Percentiles rank a stretch among this genome's conserved stretches.
Evolutionary conservation across 1,140 invertebrate genomes (phyloP).

Genomic region (Nebria ingens): DNA sequence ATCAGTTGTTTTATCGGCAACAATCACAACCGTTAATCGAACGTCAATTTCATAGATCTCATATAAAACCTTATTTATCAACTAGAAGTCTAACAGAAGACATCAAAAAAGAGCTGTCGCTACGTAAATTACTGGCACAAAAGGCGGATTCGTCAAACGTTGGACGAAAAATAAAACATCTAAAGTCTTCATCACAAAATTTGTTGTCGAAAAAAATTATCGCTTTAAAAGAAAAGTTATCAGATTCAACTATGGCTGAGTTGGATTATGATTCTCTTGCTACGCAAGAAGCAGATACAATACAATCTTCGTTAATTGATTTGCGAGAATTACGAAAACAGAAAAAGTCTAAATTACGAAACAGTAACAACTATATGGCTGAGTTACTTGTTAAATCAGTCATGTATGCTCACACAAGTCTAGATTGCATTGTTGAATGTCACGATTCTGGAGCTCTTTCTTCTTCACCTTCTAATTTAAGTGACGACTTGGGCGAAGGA

Average conservation of each 20-base stretch:
- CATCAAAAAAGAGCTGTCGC: not conserved
- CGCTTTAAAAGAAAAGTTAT: slow-evolving; percentile 34
- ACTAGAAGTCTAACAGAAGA: not conserved
- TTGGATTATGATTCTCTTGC: slow-evolving; percentile 14
- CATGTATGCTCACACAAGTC: slow-evolving; percentile 45
- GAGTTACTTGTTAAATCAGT: slow-evolving; percentile 52
- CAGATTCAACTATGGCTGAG: slow-evolving; percentile 23
- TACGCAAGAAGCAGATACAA: slow-evolving; percentile 31
- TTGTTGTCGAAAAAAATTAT: slow-evolving; percentile 41
- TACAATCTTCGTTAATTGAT: slow-evolving; percentile 16
- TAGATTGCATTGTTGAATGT: slow-evolving; percentile 46
- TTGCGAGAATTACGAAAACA: slow-evolving; percentile 18
- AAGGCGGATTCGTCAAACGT: slow-evolving; percentile 39
- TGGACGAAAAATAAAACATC: slow-evolving; percentile 40
- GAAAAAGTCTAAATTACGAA: slow-evolving; percentile 42
- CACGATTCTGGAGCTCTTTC: slow-evolving; percentile 33
- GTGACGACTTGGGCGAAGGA: slow-evolving; percentile 18
- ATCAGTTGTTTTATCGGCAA: not conserved
- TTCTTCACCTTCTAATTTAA: slow-evolving; percentile 26
- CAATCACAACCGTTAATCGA: not conserved
- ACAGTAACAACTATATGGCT: slow-evolving; percentile 45
- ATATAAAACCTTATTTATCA: not conserved
- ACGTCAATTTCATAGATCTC: not conserved
- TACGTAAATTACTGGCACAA: slow-evolving; percentile 34
- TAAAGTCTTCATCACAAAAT: slow-evolving; percentile 43